phyloP scores from a whole-genome alignment of 2,888 invertebrate species.

The Serripes groenlandicus region DNA sequence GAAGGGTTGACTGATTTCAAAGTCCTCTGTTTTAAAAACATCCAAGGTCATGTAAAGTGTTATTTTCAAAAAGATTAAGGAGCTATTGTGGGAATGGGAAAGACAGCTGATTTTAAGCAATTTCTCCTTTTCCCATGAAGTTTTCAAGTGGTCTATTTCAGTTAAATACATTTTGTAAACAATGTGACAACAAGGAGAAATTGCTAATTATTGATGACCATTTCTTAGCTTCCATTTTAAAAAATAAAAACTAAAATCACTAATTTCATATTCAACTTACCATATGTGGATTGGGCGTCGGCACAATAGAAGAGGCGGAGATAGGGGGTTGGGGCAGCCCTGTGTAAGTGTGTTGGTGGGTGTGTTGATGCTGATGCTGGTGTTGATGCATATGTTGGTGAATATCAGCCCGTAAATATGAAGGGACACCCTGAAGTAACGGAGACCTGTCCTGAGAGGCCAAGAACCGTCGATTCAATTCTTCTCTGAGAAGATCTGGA shows the following conservation, averaged over 20 bases:
- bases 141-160: no score
- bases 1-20: no score
- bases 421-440: constrained; percentile 65
- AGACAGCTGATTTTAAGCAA: neutral
- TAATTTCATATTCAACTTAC: constrained; percentile 66
- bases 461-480: constrained; percentile 79
- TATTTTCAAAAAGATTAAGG: no score
- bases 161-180: no score
- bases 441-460: constrained; percentile 72
- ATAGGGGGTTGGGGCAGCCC: constrained; percentile 67
- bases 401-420: constrained; percentile 72
- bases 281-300: constrained; percentile 74
- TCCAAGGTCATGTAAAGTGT: no score
- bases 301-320: constrained; percentile 69
- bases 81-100: neutral
- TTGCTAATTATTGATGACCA: no score
- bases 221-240: no score
- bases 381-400: constrained; percentile 78
- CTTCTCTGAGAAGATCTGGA: constrained; percentile 79
- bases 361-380: constrained; percentile 79
- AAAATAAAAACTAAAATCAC: no score
- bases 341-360: constrained; percentile 70
- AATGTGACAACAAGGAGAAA: no score
- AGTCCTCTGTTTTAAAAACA: no score
- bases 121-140: constrained; percentile 1